phyloP scores from a whole-genome alignment of 92 coral and sea anemone species.

The Ricordea florida region DNA sequence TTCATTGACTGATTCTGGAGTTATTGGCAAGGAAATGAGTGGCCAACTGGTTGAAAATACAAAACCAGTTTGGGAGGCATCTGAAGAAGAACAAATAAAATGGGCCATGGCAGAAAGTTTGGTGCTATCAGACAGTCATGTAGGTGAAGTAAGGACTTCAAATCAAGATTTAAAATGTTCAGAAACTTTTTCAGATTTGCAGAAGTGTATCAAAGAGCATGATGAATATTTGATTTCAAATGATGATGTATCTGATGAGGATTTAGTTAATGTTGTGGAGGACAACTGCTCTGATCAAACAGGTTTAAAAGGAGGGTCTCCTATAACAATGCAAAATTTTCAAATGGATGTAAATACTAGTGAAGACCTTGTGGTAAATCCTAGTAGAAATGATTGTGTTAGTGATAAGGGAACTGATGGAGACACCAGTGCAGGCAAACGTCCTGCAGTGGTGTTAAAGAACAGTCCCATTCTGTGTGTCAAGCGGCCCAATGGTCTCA shows the following conservation, averaged over 20 bases:
- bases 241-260: constrained; percentile 23
- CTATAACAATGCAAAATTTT: not conserved
- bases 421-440: not conserved
- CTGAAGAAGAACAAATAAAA: constrained; percentile 63
- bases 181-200: too few species aligned
- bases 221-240: not conserved
- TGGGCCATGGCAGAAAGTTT: constrained; percentile 58
- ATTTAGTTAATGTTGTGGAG: not conserved
- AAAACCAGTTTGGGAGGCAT: not conserved
- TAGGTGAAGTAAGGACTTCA: not conserved
- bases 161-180: not conserved
- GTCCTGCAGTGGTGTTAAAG: not conserved
- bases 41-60: not conserved
- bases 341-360: not conserved
- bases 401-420: not conserved
- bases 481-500: not conserved
- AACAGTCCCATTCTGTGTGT: not conserved
- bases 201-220: too few species aligned
- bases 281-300: not conserved
- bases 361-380: not conserved
- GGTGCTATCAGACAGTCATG: constrained; percentile 10
- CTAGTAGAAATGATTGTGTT: not conserved
- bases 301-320: constrained; percentile 26
- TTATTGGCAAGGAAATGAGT: too few species aligned
- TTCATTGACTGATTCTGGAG: not conserved